These are phyloP conservation scores for Collichthys lucidus DNA, from an alignment of 2,113 vertebrate species.

Conservation along the genomic window DNA sequence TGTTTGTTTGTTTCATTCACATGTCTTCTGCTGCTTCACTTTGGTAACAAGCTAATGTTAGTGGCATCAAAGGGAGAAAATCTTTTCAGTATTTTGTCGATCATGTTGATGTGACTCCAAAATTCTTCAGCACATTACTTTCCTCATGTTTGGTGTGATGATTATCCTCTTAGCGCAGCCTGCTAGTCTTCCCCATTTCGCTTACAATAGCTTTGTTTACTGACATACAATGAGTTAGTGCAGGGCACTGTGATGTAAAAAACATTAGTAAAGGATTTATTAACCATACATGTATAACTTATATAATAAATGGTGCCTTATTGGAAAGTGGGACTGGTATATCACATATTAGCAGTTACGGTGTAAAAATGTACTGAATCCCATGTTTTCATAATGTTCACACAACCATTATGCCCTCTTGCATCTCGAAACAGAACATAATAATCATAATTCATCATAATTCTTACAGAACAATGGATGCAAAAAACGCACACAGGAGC, in stretches of 20 bases:
- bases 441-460: slow-evolving; percentile 9
- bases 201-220: neutral
- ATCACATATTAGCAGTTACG: neutral
- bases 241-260: neutral
- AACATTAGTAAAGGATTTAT: neutral
- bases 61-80: neutral
- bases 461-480: slow-evolving; percentile 32
- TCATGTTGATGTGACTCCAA: neutral
- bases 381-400: slow-evolving; percentile 26
- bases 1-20: too few relatives aligned
- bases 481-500: slow-evolving; percentile 20
- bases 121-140: neutral
- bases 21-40: neutral
- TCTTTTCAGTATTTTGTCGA: neutral
- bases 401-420: neutral
- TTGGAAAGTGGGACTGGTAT: neutral
- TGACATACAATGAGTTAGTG: neutral
- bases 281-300: neutral
- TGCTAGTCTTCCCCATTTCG: too few relatives aligned
- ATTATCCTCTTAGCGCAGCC: neutral
- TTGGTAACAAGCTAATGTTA: neutral
- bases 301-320: neutral
- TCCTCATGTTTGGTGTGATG: neutral
- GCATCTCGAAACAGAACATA: slow-evolving; percentile 7
- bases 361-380: slow-evolving; percentile 11